phyloP scores from a whole-genome alignment of 2,113 vertebrate genomes.

The Himantopus leucocephalus region DNA sequence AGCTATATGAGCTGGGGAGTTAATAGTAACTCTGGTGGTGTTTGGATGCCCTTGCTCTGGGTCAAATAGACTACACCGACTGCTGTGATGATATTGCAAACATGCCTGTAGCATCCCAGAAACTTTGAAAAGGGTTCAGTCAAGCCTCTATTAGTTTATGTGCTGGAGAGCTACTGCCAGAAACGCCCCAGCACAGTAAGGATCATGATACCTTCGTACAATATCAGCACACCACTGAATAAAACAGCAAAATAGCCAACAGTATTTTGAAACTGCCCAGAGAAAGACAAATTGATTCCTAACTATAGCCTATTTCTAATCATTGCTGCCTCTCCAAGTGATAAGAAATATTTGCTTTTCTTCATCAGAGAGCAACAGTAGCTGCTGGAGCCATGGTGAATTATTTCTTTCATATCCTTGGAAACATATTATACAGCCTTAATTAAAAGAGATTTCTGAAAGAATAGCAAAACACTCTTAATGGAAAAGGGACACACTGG shows the following conservation, averaged over 20 bases:
- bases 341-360: conserved; percentile 26
- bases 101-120: neutral
- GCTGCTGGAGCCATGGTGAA: neutral
- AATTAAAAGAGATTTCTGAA: conserved; percentile 52
- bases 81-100: neutral
- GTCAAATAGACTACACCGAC: neutral
- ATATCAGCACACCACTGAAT: neutral
- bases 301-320: neutral
- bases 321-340: neutral
- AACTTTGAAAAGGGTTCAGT: neutral
- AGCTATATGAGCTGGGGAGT: neutral
- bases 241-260: neutral
- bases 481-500: neutral
- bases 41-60: neutral
- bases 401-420: conserved; percentile 53
- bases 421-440: conserved; percentile 47
- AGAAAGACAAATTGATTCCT: neutral
- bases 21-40: neutral
- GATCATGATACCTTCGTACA: neutral
- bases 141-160: neutral
- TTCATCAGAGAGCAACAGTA: conserved; percentile 7
- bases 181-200: neutral
- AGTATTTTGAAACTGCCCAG: neutral
- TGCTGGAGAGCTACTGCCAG: neutral
- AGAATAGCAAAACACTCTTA: conserved; percentile 25